phyloP scores from a whole-genome alignment of 2,797 vertebrate genomes.

The Molossus alvarezi region DNA sequence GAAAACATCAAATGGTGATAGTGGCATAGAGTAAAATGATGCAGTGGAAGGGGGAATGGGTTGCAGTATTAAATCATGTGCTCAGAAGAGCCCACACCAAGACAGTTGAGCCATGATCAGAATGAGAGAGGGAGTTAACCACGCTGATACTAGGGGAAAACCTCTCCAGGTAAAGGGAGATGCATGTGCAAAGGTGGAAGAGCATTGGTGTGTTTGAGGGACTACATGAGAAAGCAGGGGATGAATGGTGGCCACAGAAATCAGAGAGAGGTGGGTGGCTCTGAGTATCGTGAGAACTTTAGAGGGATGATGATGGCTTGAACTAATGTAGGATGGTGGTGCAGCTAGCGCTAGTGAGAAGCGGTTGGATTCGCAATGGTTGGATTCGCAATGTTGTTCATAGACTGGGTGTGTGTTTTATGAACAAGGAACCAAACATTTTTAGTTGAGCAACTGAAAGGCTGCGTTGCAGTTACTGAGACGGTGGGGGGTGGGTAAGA shows the following conservation, averaged over 20 bases:
- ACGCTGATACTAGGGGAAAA: background rate
- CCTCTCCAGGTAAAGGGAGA: background rate
- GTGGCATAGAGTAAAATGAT: constrained; percentile 16
- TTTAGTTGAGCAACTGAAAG: background rate
- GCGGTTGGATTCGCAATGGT: background rate
- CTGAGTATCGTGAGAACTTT: background rate
- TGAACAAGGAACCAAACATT: background rate
- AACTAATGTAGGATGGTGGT: background rate
- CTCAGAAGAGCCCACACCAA: background rate
- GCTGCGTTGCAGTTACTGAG: background rate
- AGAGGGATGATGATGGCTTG: background rate
- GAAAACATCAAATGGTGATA: background rate
- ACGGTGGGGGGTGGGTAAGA: background rate
- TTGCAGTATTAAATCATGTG: background rate
- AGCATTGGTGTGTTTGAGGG: background rate
- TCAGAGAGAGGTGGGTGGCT: background rate
- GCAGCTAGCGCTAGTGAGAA: background rate
- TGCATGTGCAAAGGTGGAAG: background rate
- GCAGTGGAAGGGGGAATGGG: background rate
- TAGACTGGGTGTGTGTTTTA: background rate
- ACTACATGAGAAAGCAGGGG: background rate
- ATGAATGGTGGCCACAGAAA: background rate
- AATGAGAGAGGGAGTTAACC: background rate
- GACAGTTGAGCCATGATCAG: background rate
- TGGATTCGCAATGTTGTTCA: background rate